Conservation (phyloP, 2,797 vertebrate genomes). For the Triplophysa bombifrons region DNA sequence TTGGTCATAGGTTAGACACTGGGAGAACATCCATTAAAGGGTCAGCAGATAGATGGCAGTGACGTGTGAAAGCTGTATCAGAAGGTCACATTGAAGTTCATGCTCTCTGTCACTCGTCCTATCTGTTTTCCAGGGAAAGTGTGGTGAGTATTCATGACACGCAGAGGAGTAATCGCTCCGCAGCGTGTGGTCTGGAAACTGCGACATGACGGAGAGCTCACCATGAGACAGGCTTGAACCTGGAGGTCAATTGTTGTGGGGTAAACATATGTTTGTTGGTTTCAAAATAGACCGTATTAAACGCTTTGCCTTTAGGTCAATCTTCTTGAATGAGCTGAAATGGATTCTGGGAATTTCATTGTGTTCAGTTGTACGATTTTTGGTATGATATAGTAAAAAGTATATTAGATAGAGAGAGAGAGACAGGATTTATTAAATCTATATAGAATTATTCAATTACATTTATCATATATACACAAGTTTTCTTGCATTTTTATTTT, state of each 20-base stretch:
- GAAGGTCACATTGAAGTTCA: constrained; percentile 43
- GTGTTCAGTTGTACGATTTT: neutral
- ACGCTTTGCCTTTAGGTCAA: constrained; percentile 11
- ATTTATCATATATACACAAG: no score
- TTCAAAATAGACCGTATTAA: constrained; percentile 4
- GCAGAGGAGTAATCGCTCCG: constrained; percentile 37
- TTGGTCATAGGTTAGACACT: constrained; percentile 54
- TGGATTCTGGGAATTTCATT: neutral
- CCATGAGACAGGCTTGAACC: constrained; percentile 33
- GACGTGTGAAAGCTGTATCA: constrained; percentile 51
- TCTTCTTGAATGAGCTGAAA: constrained; percentile 1
- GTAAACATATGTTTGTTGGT: constrained; percentile 40
- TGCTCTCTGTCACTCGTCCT: constrained; percentile 35
- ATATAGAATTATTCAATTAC: no score
- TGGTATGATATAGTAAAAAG: no score
- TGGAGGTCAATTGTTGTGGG: constrained; percentile 36
- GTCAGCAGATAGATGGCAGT: constrained; percentile 51
- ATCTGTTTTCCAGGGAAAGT: constrained; percentile 24
- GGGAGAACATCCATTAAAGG: constrained; percentile 56
- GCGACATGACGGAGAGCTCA: constrained; percentile 39
- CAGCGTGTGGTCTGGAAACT: constrained; percentile 22
- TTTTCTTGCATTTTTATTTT: no score
- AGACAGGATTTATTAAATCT: no score
- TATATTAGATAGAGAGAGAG: no score
- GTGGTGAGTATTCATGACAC: constrained; percentile 52